Evolutionary conservation across 1,140 invertebrate species (phyloP), one percentile per base, ranked within the genome.

Genomic region (Drosophila erecta): DNA sequence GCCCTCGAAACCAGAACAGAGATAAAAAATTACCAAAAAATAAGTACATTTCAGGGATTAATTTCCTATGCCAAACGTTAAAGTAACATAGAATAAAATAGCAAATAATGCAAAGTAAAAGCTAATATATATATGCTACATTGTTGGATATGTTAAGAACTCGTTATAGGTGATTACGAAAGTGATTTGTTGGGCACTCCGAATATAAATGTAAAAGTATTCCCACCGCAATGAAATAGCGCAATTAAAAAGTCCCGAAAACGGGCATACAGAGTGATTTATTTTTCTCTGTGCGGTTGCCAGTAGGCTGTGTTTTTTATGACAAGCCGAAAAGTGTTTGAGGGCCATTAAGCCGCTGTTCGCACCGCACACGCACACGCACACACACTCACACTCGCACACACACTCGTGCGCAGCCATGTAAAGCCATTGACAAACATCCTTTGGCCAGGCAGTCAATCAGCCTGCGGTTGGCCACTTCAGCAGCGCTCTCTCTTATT

Each of bases 241-340:
- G 27, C 27, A 30, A 30, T 30, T 30, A 30, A 30, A 30, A 8
- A 30, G 27, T 30, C 6, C 27, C 27, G 7, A 30, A 30, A 30
- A 30, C 7, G 27, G 24, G 4, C 24, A 24, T 30, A 8, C 22
- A 14, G n/a, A 47, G 17, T 35, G 27, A 33, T 50, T 11, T 60
- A 7, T 5, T 27, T 40, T 43, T 72, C 20, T n/a, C 54, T 61
- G 54, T 58, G 74, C 47, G 44, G 44, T 49, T 72, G 47, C 33
- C 50, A 70, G 56, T 50, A 70, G 60, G 62, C 58, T 71, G 53
- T 86, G 83, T 81, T 86, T 85, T 87, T 86, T 86, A 86, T 76
- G 81, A 86, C 81, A 87, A 87, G 83, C 83, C 83, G 66, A 87
- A 87, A 89, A 89, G 84, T 89, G 84, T 89, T 89, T 60, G 84